Evolutionary conservation across 2,113 vertebrate species (phyloP), one percentile per base, ranked within the genome.

Genomic region (Aegotheles bennettii): DNA sequence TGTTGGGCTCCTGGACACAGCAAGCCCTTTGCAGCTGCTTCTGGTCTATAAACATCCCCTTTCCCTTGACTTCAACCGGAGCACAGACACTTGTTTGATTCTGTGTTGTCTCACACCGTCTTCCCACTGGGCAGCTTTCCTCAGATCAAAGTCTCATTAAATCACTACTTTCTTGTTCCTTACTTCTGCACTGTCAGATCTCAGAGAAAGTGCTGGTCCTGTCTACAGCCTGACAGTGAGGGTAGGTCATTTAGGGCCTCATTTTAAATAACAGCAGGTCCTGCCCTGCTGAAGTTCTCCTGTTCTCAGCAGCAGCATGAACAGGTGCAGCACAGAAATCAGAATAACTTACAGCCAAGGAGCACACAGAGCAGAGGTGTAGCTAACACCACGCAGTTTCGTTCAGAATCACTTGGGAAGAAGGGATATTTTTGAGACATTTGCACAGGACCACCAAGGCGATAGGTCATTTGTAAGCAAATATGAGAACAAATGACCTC

Each of bases 91-190:
- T 79, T 42, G 1, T 76, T 90, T 95, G 54, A 69, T 90, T 85
- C 78, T 53, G 17, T 61, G 51, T 85, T 23, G 5, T 68, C 57
- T 45, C 26, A 6, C 6, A 23, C 20, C 3, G 3, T 87, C 47
- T 91, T 64, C 92, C 84, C 57, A 83, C 64, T n/a, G 59, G 64
- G 76, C 15, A 88, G 48, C 68, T 93, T 96, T 94, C 90, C 92
- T 93, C 57, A 76, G 64, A 93, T 97, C 63, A 92, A 96, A 97
- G 88, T 36, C 38, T 90, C 40, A 4, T 70, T 60, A 75, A 70
- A 80, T 70, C 87, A 95, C 9, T 70, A 48, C 16, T 33, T 80
- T 63, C 76, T 80, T 71, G 24, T 63, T 31, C 60, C 43, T 89
- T 80, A 63, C 16, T 76, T 90, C 87, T 90, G 16, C 26, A 11